Conservation (phyloP, 2,113 vertebrate species). For the Dicerorhinus sumatrensis region DNA sequence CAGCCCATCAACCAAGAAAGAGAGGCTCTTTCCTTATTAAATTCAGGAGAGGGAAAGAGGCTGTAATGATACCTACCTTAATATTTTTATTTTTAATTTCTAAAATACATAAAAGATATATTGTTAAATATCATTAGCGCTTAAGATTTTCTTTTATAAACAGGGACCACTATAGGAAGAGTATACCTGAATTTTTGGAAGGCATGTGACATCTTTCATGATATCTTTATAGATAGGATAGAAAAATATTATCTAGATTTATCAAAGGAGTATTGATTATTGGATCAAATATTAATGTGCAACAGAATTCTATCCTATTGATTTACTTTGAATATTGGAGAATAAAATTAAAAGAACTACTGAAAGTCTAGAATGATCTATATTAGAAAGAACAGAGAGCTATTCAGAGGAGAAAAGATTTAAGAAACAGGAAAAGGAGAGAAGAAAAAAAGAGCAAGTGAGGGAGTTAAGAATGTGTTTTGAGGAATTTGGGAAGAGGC, state of each 20-base stretch:
- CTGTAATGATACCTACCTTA: not conserved
- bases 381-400: not conserved
- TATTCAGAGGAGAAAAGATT: not conserved
- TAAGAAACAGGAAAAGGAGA: not conserved
- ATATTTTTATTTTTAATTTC: not conserved
- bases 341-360: not conserved
- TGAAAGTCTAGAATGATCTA: not conserved
- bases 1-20: not conserved
- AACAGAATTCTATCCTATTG: not conserved
- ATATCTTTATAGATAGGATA: not conserved
- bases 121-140: not conserved
- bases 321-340: slow-evolving; percentile 3
- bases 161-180: not conserved
- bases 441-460: not conserved
- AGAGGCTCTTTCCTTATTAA: not conserved
- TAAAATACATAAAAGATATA: not conserved
- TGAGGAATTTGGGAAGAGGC: not conserved
- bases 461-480: not conserved
- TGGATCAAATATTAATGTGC: not conserved
- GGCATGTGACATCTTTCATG: not conserved
- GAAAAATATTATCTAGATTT: not conserved
- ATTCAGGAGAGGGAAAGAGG: not conserved
- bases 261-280: not conserved
- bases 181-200: not conserved
- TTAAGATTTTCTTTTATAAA: not conserved